Evolutionary conservation across 1,140 invertebrate species (phyloP).

Genomic region (Brachionus asplanchnoidis): DNA sequence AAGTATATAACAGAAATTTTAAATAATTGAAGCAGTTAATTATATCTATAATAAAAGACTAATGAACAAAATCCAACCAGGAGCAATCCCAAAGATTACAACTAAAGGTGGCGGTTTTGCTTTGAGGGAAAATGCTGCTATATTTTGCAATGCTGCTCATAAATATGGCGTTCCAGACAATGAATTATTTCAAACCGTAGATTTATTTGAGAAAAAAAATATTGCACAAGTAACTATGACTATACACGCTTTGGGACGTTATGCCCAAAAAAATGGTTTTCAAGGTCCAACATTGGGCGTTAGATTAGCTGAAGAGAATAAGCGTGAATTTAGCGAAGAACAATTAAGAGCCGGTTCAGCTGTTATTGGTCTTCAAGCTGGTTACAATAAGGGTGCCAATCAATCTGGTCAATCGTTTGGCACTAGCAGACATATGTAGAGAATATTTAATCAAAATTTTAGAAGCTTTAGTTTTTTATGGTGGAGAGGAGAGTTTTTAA

Average conservation of each 20-base stretch:
- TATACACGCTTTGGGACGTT: constrained; percentile 84
- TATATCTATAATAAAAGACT: constrained; percentile 55
- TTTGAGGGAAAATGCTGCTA: constrained; percentile 86
- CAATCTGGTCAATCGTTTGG: constrained; percentile 87
- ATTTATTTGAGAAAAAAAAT: constrained; percentile 86
- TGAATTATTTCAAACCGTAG: constrained; percentile 88
- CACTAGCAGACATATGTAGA: constrained; percentile 69
- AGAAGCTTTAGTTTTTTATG: constrained; percentile 8
- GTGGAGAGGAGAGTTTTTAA: not conserved
- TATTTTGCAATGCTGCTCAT: constrained; percentile 68
- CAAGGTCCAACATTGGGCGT: constrained; percentile 39
- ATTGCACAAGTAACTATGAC: constrained; percentile 84
- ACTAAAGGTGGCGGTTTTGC: constrained; percentile 82
- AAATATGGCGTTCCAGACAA: constrained; percentile 78
- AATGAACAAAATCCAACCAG: constrained; percentile 80
- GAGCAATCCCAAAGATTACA: constrained; percentile 77
- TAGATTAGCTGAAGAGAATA: constrained; percentile 60
- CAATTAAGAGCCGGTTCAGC: constrained; percentile 80
- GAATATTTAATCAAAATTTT: not conserved
- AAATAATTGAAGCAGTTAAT: not conserved
- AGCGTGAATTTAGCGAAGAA: constrained; percentile 72
- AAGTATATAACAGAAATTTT: constrained; percentile 57
- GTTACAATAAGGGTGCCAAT: constrained; percentile 74
- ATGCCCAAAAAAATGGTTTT: constrained; percentile 56
- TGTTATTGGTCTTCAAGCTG: constrained; percentile 73